These are phyloP conservation scores for Peromyscus melanophrys DNA, from an alignment of 2,797 vertebrate genomes.

Conservation along the genomic window DNA sequence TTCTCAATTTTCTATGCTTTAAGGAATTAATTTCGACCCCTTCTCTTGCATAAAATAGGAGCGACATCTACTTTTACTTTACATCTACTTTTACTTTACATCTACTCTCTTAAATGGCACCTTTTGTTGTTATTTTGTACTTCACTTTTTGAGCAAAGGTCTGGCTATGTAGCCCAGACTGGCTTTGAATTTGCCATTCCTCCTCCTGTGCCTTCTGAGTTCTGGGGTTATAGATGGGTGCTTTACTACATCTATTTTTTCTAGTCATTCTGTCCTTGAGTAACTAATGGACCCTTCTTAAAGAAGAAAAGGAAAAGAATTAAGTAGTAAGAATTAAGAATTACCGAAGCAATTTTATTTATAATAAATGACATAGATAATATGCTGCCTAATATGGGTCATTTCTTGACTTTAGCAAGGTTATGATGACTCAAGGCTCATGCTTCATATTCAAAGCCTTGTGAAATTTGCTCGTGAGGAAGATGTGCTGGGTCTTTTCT, in stretches of 20 bases:
- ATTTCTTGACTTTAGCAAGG: not conserved
- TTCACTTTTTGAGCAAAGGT: not conserved
- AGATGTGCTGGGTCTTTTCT: not conserved
- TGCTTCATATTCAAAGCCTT: not conserved
- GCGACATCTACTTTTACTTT: no score
- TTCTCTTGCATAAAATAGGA: constrained; percentile 27
- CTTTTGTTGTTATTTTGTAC: not conserved
- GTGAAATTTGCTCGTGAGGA: not conserved
- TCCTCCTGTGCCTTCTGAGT: not conserved
- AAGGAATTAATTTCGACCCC: constrained; percentile 55
- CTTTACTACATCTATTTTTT: not conserved
- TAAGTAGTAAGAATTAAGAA: not conserved
- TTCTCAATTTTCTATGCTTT: constrained; percentile 57
- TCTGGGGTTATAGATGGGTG: not conserved
- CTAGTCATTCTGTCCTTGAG: constrained; percentile 21
- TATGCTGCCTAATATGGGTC: not conserved
- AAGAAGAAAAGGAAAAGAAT: not conserved
- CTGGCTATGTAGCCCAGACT: not conserved
- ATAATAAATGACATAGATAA: not conserved
- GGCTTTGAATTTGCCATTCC: not conserved
- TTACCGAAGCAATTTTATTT: not conserved
- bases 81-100: constrained; percentile 7
- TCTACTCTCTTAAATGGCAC: not conserved
- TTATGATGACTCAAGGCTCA: not conserved
- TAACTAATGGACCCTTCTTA: not conserved